These are phyloP conservation scores for Agrotis puta DNA, from an alignment of 2,888 invertebrate genomes.

Conservation along the genomic window DNA sequence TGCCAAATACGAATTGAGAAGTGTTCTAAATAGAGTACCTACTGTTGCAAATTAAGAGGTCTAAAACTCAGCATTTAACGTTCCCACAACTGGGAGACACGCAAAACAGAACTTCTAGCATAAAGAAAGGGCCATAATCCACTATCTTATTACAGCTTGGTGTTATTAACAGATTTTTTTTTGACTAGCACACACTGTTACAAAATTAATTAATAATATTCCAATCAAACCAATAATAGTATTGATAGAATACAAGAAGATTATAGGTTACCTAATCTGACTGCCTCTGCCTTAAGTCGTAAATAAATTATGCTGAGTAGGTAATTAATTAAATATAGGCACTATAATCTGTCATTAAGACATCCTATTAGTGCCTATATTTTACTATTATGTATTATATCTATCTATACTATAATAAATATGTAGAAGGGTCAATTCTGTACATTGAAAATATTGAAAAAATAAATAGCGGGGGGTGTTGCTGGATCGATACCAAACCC, in stretches of 20 bases:
- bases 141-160: too few relatives aligned
- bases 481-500: too few relatives aligned
- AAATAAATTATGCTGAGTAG: slow-evolving; percentile 23
- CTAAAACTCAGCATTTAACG: not conserved
- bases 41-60: too few relatives aligned
- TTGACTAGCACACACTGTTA: too few relatives aligned
- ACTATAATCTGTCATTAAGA: slow-evolving; percentile 2
- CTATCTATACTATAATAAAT: too few relatives aligned
- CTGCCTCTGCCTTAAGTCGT: slow-evolving; percentile 13
- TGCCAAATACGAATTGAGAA: not conserved
- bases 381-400: too few relatives aligned
- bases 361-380: not conserved
- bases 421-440: too few relatives aligned
- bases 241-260: not conserved
- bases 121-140: not conserved
- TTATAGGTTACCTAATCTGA: not conserved
- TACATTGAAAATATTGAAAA: too few relatives aligned
- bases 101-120: not conserved
- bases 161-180: not conserved
- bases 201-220: not conserved
- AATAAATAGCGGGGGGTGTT: too few relatives aligned
- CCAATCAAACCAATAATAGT: not conserved
- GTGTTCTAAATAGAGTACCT: not conserved
- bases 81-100: too few relatives aligned
- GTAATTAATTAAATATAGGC: not conserved